phyloP scores from a whole-genome alignment of 2,113 vertebrate genomes.

The Hippocampus comes region DNA sequence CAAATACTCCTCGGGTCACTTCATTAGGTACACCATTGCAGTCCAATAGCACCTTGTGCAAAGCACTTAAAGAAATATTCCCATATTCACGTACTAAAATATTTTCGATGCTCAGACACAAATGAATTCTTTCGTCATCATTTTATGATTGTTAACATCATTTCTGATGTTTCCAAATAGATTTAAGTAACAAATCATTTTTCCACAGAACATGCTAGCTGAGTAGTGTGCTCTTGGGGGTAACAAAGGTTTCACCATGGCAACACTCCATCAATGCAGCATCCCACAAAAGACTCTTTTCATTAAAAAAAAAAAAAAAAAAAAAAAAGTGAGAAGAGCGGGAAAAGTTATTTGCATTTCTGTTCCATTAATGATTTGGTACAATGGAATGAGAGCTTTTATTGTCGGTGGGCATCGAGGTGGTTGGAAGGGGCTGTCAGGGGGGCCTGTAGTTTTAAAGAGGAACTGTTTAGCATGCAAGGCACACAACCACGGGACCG shows the following conservation, averaged over 20 bases:
- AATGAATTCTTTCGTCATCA: no score
- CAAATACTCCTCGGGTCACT: no score
- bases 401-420: conserved; percentile 34
- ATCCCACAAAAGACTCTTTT: conserved; percentile 63
- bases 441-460: background rate
- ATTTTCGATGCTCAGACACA: no score
- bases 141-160: no score
- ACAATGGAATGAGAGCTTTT: conserved; percentile 22
- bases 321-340: conserved; percentile 15
- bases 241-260: conserved; percentile 51
- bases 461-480: background rate
- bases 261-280: conserved; percentile 65
- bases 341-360: conserved; percentile 69
- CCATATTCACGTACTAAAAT: no score
- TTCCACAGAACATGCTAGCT: background rate
- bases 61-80: no score
- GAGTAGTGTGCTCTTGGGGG: background rate
- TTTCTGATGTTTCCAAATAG: background rate
- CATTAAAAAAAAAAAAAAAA: conserved; percentile 24
- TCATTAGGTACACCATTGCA: no score
- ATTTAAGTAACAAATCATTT: background rate
- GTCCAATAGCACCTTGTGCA: no score
- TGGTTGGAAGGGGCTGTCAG: background rate
- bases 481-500: background rate
- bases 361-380: conserved; percentile 52